Base-by-base conservation (phyloP, 2,797 vertebrate species). In the Rhyacichthys aspro region DNA sequence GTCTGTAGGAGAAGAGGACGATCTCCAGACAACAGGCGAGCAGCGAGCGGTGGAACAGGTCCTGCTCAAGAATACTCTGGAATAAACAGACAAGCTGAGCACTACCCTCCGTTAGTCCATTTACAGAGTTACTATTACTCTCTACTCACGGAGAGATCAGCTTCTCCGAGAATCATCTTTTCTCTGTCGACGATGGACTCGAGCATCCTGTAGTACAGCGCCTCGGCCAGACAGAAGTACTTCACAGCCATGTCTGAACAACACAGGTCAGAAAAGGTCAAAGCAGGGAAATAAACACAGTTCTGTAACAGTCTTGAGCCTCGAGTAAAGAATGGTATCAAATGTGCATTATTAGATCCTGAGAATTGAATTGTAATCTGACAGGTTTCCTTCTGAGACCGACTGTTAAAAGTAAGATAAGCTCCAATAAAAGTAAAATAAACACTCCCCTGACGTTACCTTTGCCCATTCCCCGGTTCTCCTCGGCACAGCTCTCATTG, bases 11-110 rank as follows among this genome's bases (percentile, higher is more conserved):
- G 69, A 98, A 98, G 71, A 90, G 88, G 33, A 96, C 88, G 3
- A 98, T 94, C 84, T 98, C 96, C 62, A 98, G 90, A 62, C 95
- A 97, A 63, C 96, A 98, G 1, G 89, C 93, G 48, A 98, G 83
- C 63, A 98, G 91, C 0, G 96, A 98, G 46, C 92, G 93, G 15
- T 98, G 96, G 84, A 98, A 96, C 66, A 96, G 69, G 16, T 98
- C 96, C 73, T 96, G 95, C 68, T 98, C 95, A 88, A 98, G 86
- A 62, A 98, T 86, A 54, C 90, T 90, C 96, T 98, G 83, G 8
- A 42, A 41, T n/a, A 41, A 41, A 12, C 14, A 41, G n/a, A 41
- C 36, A 7, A 41, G n/a, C n/a, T n/a, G n/a, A n/a, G n/a, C n/a
- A n/a, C n/a, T n/a, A n/a, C n/a, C n/a, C n/a, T n/a, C n/a, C n/a